A percentile compares a stretch with the other conserved stretches of the same genome.
Evolutionary conservation across 2,113 vertebrate genomes (phyloP).

Genomic region (Canis aureus): DNA sequence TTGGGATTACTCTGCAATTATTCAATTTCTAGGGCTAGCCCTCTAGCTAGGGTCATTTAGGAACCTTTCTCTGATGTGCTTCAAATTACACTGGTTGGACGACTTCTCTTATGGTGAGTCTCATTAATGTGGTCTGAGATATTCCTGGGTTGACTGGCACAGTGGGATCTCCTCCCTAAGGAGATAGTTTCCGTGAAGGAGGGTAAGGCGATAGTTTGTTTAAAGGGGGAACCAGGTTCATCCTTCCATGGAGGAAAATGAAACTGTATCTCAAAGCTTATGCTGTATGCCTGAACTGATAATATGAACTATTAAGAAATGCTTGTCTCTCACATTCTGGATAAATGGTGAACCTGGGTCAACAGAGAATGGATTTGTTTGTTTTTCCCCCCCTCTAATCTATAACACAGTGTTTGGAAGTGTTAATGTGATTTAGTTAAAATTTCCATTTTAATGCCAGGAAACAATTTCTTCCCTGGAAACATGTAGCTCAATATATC

Average conservation of each 20-base stretch:
- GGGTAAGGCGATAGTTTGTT: neutral
- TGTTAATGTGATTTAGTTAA: constrained; percentile 34
- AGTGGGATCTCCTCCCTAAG: neutral
- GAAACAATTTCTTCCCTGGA: constrained; percentile 44
- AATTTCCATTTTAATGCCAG: constrained; percentile 46
- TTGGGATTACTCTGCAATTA: neutral
- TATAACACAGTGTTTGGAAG: neutral
- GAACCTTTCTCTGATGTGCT: neutral
- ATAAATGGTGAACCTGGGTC: neutral
- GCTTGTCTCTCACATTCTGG: neutral
- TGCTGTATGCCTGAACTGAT: neutral
- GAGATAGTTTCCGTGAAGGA: neutral
- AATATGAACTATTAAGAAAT: constrained; percentile 24
- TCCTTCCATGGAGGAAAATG: neutral
- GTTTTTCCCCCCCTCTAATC: neutral
- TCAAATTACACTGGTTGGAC: neutral
- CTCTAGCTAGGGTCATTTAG: neutral
- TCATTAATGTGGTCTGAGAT: neutral
- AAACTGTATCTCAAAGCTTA: neutral
- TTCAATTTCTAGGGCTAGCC: neutral
- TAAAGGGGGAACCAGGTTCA: neutral
- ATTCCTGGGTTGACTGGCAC: neutral
- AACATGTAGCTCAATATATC: neutral
- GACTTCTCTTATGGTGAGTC: neutral
- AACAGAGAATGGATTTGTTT: neutral